Evolutionary conservation across 2,113 vertebrate species (phyloP).

Genomic region (Verasper variegatus): DNA sequence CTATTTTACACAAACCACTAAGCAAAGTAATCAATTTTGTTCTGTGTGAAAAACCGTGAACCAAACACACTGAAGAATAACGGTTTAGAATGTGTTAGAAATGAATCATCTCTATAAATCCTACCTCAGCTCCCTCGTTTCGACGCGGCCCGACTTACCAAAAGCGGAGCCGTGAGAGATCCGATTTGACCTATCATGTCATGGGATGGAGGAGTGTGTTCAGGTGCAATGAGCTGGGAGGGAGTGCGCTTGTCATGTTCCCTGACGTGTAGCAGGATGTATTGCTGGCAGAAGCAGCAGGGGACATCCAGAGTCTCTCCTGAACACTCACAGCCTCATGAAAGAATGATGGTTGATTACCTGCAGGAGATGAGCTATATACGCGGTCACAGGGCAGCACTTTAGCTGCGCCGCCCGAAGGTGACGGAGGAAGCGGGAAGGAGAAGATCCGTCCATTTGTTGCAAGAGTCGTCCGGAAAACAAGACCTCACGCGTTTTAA

Average conservation of each 20-base stretch:
- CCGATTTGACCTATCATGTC: slow-evolving; percentile 63
- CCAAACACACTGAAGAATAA: not conserved
- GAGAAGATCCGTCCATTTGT: not conserved
- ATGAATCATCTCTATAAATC: slow-evolving; percentile 12
- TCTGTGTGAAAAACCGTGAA: not conserved
- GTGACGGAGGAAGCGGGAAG: slow-evolving; percentile 13
- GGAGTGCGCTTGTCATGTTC: slow-evolving; percentile 79
- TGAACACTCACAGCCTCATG: slow-evolving; percentile 79
- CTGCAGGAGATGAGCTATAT: slow-evolving; percentile 76
- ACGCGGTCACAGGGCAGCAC: slow-evolving; percentile 42
- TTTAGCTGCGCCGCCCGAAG: slow-evolving; percentile 10
- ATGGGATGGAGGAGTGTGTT: slow-evolving; percentile 62
- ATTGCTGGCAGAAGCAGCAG: slow-evolving; percentile 75
- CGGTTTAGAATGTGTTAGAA: slow-evolving; percentile 14
- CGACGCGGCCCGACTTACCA: slow-evolving; percentile 30
- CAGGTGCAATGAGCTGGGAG: slow-evolving; percentile 74
- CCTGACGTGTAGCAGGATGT: slow-evolving; percentile 78
- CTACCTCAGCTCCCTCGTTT: slow-evolving; percentile 2
- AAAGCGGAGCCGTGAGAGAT: slow-evolving; percentile 29
- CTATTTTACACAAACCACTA: no score
- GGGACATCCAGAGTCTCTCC: slow-evolving; percentile 67
- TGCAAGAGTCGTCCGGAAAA: not conserved
- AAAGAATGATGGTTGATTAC: slow-evolving; percentile 82
- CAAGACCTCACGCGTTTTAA: not conserved
- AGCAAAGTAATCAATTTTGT: not conserved